Conservation (phyloP, 2,888 invertebrate genomes). For the Aporophyla nigra region DNA sequence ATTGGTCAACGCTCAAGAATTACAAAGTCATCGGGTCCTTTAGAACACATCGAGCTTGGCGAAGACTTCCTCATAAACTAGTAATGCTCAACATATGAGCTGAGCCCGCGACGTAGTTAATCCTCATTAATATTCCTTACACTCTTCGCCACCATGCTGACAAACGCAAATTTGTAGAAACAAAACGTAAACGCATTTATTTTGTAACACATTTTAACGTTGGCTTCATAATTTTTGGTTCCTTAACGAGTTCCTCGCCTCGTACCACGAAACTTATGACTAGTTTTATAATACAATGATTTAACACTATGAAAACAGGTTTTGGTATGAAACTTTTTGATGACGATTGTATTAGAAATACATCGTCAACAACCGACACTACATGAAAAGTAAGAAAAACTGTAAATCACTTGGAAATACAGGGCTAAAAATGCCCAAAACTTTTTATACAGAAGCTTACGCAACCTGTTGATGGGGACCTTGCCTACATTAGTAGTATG, state of each 20-base stretch:
- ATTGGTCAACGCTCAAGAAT: neutral
- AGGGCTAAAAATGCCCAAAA: neutral
- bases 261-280: neutral
- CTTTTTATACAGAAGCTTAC: conserved; percentile 5
- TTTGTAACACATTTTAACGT: conserved; percentile 39
- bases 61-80: conserved; percentile 22
- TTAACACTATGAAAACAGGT: conserved; percentile 10
- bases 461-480: conserved; percentile 12
- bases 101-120: conserved; percentile 27
- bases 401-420: neutral
- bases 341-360: conserved; percentile 2
- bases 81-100: conserved; percentile 26
- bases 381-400: conserved; percentile 8
- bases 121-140: conserved; percentile 54
- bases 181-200: conserved; percentile 14
- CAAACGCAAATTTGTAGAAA: conserved; percentile 39
- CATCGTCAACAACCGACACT: neutral
- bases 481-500: conserved; percentile 4
- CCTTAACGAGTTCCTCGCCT: neutral
- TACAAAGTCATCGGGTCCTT: conserved; percentile 21
- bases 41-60: conserved; percentile 3
- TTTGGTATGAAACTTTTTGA: conserved; percentile 22
- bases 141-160: conserved; percentile 12
- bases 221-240: conserved; percentile 10
- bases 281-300: conserved; percentile 14